Evolutionary conservation across 2,113 vertebrate species (phyloP).

Genomic region (Cryptotis parvus): DNA sequence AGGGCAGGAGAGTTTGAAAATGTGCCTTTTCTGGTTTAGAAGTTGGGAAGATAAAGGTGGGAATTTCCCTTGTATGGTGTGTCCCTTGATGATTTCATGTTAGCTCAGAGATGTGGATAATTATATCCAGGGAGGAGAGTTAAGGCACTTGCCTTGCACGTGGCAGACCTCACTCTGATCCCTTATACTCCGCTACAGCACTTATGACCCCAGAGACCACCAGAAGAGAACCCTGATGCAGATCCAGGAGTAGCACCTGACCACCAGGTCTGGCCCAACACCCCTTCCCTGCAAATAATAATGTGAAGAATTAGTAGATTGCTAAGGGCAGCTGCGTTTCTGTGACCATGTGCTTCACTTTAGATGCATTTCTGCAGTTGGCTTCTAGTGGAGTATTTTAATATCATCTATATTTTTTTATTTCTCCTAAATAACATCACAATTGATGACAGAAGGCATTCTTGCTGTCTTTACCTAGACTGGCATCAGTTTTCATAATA

Average conservation of each 20-base stretch:
- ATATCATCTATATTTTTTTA: slow-evolving; percentile 14
- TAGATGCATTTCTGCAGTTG: neutral
- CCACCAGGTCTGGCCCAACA: no score
- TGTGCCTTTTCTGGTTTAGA: neutral
- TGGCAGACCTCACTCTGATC: no score
- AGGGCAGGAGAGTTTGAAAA: neutral
- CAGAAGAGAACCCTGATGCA: no score
- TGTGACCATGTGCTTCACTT: neutral
- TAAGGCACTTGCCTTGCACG: no score
- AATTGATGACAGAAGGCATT: slow-evolving; percentile 51
- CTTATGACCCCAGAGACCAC: no score
- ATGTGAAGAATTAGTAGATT: neutral
- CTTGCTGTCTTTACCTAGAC: neutral
- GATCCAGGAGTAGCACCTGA: no score
- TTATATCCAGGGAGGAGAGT: no score
- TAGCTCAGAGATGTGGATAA: neutral
- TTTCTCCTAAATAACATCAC: slow-evolving; percentile 13
- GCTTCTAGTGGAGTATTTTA: neutral
- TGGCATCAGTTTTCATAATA: slow-evolving; percentile 45
- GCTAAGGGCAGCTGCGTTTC: neutral
- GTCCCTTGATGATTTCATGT: neutral
- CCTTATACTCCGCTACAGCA: no score
- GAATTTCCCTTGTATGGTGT: neutral
- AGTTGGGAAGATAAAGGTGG: neutral
- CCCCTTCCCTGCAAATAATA: no score